A percentile compares a stretch with the other conserved stretches of the same genome.
phyloP scores from a whole-genome alignment of 2,888 invertebrate genomes.

The Platynereis dumerilii region DNA sequence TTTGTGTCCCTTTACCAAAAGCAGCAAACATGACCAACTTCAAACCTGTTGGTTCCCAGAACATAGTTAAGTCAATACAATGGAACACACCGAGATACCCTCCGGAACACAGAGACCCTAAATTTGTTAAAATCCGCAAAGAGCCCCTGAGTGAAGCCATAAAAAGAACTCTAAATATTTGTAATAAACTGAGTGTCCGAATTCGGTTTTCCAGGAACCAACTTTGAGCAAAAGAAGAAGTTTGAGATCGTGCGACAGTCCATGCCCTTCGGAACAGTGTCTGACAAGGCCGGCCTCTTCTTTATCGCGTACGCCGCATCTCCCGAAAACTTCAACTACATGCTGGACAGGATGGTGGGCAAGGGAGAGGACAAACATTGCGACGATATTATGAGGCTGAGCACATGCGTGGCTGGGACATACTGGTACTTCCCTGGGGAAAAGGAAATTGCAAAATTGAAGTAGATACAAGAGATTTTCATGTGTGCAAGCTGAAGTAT shows the following conservation, averaged over 20 bases:
- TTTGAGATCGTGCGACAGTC: conserved; percentile 62
- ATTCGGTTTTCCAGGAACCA: conserved; percentile 52
- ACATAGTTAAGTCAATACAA: too few species aligned
- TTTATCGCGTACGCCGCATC: conserved; percentile 61
- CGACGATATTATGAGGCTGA: conserved; percentile 61
- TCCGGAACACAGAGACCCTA: too few species aligned
- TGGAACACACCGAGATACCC: too few species aligned
- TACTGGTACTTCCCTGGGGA: conserved; percentile 63
- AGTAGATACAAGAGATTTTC: too few species aligned
- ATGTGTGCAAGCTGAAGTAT: too few species aligned
- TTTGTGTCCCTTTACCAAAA: too few species aligned
- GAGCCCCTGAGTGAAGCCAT: too few species aligned
- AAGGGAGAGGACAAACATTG: conserved; percentile 47
- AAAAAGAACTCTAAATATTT: too few species aligned
- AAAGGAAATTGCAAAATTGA: conserved; percentile 49
- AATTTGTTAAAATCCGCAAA: too few species aligned
- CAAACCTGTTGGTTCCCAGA: too few species aligned
- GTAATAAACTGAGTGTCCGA: too few species aligned
- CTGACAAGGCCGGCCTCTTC: conserved; percentile 58
- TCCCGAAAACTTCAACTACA: conserved; percentile 58
- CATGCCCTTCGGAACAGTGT: conserved; percentile 59
- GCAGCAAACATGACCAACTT: too few species aligned
- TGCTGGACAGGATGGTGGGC: conserved; percentile 63
- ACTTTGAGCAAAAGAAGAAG: conserved; percentile 52
- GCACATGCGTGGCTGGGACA: conserved; percentile 55